A percentile compares a stretch with the other conserved stretches of the same genome.
These are phyloP conservation scores for Pseudorectes ferrugineus DNA, from an alignment of 2,113 vertebrate genomes.

Conservation along the genomic window DNA sequence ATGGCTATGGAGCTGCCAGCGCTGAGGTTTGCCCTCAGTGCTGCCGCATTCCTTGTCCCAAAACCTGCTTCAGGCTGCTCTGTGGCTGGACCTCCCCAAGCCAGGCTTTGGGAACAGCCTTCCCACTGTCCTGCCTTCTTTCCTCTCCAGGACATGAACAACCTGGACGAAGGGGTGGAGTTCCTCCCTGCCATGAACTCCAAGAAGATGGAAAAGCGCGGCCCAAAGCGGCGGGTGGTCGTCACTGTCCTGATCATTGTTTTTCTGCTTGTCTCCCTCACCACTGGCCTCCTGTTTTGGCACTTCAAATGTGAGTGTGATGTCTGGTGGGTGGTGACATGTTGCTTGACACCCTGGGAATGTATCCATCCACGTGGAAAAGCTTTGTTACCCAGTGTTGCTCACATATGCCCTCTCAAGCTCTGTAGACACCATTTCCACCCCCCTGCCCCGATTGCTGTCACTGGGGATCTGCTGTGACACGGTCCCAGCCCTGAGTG, in stretches of 20 bases:
- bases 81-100: neutral
- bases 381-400: fast-evolving
- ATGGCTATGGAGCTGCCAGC: fast-evolving
- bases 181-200: constrained; percentile 76
- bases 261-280: constrained; percentile 46
- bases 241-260: neutral
- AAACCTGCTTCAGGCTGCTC: neutral
- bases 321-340: fast-evolving
- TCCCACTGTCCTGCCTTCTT: neutral
- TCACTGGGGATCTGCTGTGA: neutral
- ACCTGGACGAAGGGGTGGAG: constrained; percentile 74
- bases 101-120: neutral
- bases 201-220: constrained; percentile 74
- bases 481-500: neutral
- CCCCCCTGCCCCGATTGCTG: fast-evolving
- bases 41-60: fast-evolving
- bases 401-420: neutral
- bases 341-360: neutral
- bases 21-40: neutral
- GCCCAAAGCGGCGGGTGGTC: constrained; percentile 51
- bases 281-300: constrained; percentile 72
- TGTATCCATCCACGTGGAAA: fast-evolving
- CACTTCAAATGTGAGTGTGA: constrained; percentile 76
- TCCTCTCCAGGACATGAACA: constrained; percentile 69
- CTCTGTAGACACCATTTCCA: neutral